A percentile compares a stretch with the other conserved stretches of the same genome.
phyloP scores from a whole-genome alignment of 2,113 vertebrate genomes.

The Syrmaticus mikado region DNA sequence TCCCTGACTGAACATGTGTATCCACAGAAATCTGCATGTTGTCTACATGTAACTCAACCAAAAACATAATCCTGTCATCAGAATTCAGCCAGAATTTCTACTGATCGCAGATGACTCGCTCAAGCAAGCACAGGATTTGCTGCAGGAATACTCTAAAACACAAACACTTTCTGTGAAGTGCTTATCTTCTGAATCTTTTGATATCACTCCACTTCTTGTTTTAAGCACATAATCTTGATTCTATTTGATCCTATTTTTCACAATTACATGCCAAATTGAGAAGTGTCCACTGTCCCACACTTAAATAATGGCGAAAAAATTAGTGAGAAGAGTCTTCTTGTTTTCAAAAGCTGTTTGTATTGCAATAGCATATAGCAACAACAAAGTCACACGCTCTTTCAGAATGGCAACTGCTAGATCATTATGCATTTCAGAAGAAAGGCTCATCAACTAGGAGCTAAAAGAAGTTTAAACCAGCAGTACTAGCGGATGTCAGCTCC shows the following conservation, averaged over 20 bases:
- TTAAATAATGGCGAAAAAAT: not conserved
- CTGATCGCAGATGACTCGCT: not conserved
- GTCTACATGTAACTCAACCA: not conserved
- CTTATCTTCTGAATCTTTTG: not conserved
- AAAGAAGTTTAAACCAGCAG: not conserved
- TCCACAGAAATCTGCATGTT: not conserved
- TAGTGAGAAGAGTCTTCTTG: not conserved
- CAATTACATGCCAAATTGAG: conserved; percentile 17
- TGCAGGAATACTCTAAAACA: not conserved
- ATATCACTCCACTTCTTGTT: not conserved
- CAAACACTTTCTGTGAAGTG: not conserved
- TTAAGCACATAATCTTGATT: not conserved
- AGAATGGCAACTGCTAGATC: not conserved
- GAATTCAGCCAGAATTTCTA: not conserved
- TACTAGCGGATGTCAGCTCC: not conserved
- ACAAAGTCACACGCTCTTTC: not conserved
- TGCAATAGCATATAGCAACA: not conserved
- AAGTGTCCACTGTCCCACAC: conserved; percentile 14
- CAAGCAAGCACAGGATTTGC: not conserved
- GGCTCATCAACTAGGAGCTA: not conserved
- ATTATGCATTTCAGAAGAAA: not conserved
- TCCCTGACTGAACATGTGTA: fast-evolving
- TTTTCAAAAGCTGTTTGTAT: not conserved
- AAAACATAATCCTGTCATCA: not conserved
- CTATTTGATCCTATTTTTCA: not conserved